These are phyloP conservation scores for Geotrypetes seraphini DNA, from an alignment of 2,797 vertebrate species.

Conservation along the genomic window DNA sequence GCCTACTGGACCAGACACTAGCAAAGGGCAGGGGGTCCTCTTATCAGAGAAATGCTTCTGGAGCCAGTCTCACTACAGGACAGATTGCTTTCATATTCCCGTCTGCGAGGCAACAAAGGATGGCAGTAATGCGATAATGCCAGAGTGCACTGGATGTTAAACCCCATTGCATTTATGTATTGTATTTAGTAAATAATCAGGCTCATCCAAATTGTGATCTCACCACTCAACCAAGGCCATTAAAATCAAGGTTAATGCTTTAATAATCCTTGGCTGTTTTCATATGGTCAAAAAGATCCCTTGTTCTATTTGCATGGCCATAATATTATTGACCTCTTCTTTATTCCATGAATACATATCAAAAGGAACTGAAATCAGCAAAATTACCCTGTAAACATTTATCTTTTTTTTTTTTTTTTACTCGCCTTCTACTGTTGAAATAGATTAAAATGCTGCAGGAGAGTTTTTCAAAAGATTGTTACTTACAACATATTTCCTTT, in stretches of 20 bases:
- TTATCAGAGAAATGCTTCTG: conserved; percentile 96
- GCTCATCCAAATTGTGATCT: conserved; percentile 84
- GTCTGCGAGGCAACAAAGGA: conserved; percentile 86
- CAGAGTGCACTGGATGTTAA: conserved; percentile 84
- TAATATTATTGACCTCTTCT: conserved; percentile 73
- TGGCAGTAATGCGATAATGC: conserved; percentile 96
- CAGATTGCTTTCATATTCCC: conserved; percentile 93
- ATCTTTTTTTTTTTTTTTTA: conserved; percentile 51
- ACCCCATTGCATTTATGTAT: conserved; percentile 82
- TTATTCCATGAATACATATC: conserved; percentile 57
- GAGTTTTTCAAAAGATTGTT: conserved; percentile 25
- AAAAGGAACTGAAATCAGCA: too few species aligned
- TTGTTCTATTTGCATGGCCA: conserved; percentile 74
- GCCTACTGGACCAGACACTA: conserved; percentile 96
- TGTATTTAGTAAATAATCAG: conserved; percentile 85
- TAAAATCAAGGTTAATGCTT: conserved; percentile 81
- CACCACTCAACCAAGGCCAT: conserved; percentile 76
- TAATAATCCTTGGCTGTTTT: conserved; percentile 71
- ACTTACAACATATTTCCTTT: conserved; percentile 25
- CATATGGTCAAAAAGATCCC: conserved; percentile 58
- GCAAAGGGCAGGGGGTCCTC: conserved; percentile 82
- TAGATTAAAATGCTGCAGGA: conserved; percentile 29
- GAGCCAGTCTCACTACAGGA: conserved; percentile 88
- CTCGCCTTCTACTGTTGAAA: conserved; percentile 30
- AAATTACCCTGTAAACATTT: conserved; percentile 62